phyloP scores from a whole-genome alignment of 2,797 vertebrate species.

The Hipposideros larvatus region DNA sequence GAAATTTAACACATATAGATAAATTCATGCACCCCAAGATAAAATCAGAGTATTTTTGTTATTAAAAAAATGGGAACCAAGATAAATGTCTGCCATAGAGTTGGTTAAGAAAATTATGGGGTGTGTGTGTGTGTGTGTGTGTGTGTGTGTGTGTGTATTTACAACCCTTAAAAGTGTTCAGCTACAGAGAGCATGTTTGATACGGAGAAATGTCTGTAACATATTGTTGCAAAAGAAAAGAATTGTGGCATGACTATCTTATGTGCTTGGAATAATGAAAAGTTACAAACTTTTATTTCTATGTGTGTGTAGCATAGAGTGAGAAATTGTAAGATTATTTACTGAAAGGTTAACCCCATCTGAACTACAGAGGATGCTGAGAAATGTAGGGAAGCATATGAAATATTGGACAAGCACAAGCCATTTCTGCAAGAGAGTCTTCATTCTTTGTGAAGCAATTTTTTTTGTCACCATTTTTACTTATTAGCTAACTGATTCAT shows the following conservation, averaged over 20 bases:
- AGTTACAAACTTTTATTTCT: not conserved
- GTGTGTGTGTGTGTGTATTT: not conserved
- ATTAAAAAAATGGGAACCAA: not conserved
- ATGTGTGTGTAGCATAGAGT: not conserved
- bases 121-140: not conserved
- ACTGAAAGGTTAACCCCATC: not conserved
- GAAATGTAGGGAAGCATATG: not conserved
- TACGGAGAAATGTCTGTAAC: not conserved
- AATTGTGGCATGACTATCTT: not conserved
- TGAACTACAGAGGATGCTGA: not conserved
- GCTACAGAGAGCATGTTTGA: not conserved
- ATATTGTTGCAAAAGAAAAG: not conserved
- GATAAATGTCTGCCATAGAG: not conserved
- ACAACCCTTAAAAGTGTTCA: not conserved
- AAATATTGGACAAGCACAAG: not conserved
- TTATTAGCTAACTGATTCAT: not conserved
- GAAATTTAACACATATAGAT: not conserved
- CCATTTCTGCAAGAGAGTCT: not conserved
- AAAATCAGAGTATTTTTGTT: not conserved
- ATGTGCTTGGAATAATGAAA: not conserved
- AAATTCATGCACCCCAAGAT: not conserved
- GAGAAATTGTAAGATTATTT: not conserved
- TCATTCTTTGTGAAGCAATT: not conserved
- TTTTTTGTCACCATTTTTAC: not conserved
- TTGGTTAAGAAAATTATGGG: slow-evolving; percentile 4